Conservation (phyloP, 2,888 invertebrate species). For the Metopia argyrocephala region DNA sequence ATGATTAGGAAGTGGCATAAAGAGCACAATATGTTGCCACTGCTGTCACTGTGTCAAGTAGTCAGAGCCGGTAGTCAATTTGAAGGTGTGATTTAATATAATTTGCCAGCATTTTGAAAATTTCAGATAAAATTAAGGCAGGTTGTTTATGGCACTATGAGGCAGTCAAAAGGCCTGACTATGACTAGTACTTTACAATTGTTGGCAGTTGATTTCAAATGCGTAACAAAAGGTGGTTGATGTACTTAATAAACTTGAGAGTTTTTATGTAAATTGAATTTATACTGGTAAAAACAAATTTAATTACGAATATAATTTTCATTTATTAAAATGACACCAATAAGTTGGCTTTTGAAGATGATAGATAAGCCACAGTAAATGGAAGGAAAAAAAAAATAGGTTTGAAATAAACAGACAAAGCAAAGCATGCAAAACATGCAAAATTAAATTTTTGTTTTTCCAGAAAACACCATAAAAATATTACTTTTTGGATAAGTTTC, state of each 20-base stretch:
- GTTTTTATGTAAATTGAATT: neutral
- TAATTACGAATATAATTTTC: constrained; percentile 44
- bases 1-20: neutral
- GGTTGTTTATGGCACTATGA: constrained; percentile 19
- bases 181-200: neutral
- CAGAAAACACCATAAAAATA: no score
- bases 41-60: constrained; percentile 16
- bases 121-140: neutral
- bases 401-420: neutral
- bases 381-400: neutral
- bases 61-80: constrained; percentile 20
- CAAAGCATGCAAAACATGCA: neutral
- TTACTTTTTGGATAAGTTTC: no score
- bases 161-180: neutral
- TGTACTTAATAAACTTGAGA: neutral
- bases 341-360: constrained; percentile 1
- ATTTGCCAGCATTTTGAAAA: no score
- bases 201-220: neutral
- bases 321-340: constrained; percentile 27
- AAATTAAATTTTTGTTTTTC: no score
- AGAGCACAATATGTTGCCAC: neutral
- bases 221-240: neutral
- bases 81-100: constrained; percentile 66
- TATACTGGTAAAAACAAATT: neutral
- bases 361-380: neutral